Conservation (phyloP, 2,888 invertebrate species). For the Dasysyrphus albostriatus region DNA sequence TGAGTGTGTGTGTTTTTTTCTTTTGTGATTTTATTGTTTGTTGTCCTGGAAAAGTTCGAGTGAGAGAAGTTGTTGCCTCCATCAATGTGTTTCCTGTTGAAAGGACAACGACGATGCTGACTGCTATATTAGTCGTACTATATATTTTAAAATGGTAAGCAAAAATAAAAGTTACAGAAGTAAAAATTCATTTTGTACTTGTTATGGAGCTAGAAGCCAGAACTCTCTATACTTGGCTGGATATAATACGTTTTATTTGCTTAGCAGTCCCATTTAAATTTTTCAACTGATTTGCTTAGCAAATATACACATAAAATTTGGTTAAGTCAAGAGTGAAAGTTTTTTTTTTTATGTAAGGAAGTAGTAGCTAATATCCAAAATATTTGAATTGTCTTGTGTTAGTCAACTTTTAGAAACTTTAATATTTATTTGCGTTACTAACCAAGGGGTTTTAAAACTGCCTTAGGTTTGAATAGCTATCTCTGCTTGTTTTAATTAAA, state of each 20-base stretch:
- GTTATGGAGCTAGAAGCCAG: conserved; percentile 22
- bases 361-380: background rate
- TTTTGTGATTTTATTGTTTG: background rate
- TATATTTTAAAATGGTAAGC: conserved; percentile 33
- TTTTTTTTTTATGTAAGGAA: background rate
- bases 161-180: conserved; percentile 30
- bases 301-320: conserved; percentile 25
- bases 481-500: too few species aligned
- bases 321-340: conserved; percentile 22
- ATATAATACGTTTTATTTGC: conserved; percentile 35
- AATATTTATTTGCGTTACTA: too few species aligned
- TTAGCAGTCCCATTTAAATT: conserved; percentile 42
- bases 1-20: background rate
- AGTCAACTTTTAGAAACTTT: background rate
- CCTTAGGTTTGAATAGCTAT: too few species aligned
- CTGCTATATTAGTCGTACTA: conserved; percentile 36
- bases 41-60: conserved; percentile 40
- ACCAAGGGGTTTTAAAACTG: too few species aligned
- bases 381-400: background rate
- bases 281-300: conserved; percentile 58
- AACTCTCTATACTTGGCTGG: conserved; percentile 11
- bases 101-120: conserved; percentile 58
- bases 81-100: conserved; percentile 68
- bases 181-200: conserved; percentile 39
- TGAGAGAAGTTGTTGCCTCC: conserved; percentile 45